These are phyloP conservation scores for Mythimna vitellina DNA, from an alignment of 2,888 invertebrate species.

Conservation along the genomic window DNA sequence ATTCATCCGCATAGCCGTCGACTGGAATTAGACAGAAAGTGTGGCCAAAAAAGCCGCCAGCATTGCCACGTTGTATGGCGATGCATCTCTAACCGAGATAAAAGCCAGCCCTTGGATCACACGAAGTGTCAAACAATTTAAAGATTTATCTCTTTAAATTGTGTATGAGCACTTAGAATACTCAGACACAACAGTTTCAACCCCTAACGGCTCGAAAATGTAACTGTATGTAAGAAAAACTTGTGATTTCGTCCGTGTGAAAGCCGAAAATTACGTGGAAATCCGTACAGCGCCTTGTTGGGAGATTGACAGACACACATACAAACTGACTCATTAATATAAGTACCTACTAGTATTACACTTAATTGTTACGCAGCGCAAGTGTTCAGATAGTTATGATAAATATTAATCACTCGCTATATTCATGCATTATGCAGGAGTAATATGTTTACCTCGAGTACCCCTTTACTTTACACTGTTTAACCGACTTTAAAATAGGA, in stretches of 20 bases:
- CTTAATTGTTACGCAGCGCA: neutral
- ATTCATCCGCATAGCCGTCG: no score
- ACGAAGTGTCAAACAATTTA: no score
- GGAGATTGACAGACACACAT: neutral
- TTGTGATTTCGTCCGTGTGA: neutral
- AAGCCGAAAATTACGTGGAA: neutral
- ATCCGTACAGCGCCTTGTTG: neutral
- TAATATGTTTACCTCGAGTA: neutral
- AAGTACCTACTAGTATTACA: neutral
- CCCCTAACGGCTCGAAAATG: no score
- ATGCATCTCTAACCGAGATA: no score
- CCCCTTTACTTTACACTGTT: neutral
- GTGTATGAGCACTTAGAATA: no score
- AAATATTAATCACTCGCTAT: conserved; percentile 5
- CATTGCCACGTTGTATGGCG: no score
- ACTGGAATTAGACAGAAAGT: no score
- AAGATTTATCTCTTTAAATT: no score
- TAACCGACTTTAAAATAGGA: neutral
- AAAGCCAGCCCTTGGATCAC: no score
- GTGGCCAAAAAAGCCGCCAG: no score
- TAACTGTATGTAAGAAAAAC: no score
- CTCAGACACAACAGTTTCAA: no score
- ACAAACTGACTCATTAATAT: neutral
- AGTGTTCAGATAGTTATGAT: neutral
- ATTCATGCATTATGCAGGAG: neutral